Evolutionary conservation across 2,113 vertebrate species (phyloP), one percentile per base, ranked within the genome.

Genomic region (Eulemur rufifrons): DNA sequence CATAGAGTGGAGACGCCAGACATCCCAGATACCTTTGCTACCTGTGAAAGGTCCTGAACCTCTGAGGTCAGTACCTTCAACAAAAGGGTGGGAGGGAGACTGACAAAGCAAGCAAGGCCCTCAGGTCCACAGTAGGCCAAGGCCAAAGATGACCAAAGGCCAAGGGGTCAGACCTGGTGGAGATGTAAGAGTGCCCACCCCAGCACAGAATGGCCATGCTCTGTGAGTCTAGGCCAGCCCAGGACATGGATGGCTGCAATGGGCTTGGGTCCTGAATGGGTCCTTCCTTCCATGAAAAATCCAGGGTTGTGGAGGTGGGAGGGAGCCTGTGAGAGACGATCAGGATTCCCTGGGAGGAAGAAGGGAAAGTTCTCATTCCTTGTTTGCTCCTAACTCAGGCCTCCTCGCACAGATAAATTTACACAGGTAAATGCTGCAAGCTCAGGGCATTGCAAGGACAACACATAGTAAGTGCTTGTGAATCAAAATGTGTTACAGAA

Each of bases 231-330:
- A n/a, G 34, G 17, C 61, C 61, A 86, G 4, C 11, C 42, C 39
- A 77, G 32, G 39, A 76, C 34, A 7, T 2, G 4, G 83, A 11
- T 29, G 27, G 17, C n/a, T 82, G 34, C 23, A 74, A 1, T 23
- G 23, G 32, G 37, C 39, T 37, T 77, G 50, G 23, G 8, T 82
- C 21, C 74, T 54, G 17, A 42, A 47, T 50, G 71, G 34, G 25
- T 52, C 39, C 76, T 63, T 74, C n/a, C 42, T 64, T 96, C 54
- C 54, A 27, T 86, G 59, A 5, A 74, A 87, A 64, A 77, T 74
- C 27, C 45, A 78, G 71, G 39, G 21, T 42, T 73, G 4, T 82
- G 23, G 18, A 9, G 14, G 5, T 42, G 5, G 37, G 59, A 50
- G n/a, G 37, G 14, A 59, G 15, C 25, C 8, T 77, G 15, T 47